Evolutionary conservation across 2,797 vertebrate species (phyloP), one percentile per base, ranked within the genome.

Genomic region (Sebastes vulpes): DNA sequence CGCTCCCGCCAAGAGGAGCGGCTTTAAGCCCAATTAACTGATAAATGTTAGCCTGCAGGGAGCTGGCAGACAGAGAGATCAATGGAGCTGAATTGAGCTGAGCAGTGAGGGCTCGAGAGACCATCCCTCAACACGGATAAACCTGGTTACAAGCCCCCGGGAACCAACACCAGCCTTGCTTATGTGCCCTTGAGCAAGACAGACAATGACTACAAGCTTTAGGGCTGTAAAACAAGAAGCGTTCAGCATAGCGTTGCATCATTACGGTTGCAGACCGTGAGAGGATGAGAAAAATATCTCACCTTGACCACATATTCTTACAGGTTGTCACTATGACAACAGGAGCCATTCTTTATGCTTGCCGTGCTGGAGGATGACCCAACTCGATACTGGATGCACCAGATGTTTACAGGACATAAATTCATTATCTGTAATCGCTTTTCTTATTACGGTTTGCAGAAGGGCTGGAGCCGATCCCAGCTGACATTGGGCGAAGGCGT

Each of bases 11-110:
- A 78, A 89, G 57, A 72, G 59, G 78, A 90, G 67, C 63, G 56
- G 75, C 89, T 90, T 89, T 63, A 87, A 84, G 87, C 83, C 89
- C 89, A 94, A 94, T 94, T 93, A 95, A 87, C 90, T 92, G 87
- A 93, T 89, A 91, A 79, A 91, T 87, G 87, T 84, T 78, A 12
- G 79, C 81, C 88, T 70, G 89, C 79, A 65, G 87, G 79, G 88
- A 90, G 86, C 73, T 79, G 81, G 82, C 74, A 82, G 87, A 86
- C 63, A 46, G 46, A 63, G 79, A 66, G 85, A 93, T 95, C 90
- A 87, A 89, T 92, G 86, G 66, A 57, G 78, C 81, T 72, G 78
- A 82, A 91, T 72, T 46, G 70, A 83, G 72, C 65, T 10, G 63
- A 65, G 70, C 67, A 42, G 48, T 32, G 35, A 28, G 12, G 70